These are phyloP conservation scores for Megaleporinus macrocephalus DNA, from an alignment of 2,113 vertebrate species.

Conservation along the genomic window DNA sequence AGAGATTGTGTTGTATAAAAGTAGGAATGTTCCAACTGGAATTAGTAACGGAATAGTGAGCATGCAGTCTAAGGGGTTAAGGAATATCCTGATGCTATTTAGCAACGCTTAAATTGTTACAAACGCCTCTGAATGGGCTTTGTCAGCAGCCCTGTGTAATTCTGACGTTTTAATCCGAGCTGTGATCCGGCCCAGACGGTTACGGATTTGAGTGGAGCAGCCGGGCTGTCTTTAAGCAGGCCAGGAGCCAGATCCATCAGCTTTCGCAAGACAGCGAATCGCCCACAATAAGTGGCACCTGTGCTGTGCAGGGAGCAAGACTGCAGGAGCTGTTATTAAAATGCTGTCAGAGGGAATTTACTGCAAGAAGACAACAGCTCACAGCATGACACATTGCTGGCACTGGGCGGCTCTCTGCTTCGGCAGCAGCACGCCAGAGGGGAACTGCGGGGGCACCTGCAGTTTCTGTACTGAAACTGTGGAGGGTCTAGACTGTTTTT, in stretches of 20 bases:
- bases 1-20: no score
- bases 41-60: not conserved
- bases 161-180: conserved; percentile 33
- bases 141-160: not conserved
- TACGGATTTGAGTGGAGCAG: conserved; percentile 35
- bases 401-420: not conserved
- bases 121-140: not conserved
- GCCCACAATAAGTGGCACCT: conserved; percentile 48
- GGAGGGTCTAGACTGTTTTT: no score
- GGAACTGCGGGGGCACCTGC: not conserved
- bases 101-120: not conserved
- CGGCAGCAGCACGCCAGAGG: not conserved
- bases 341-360: conserved; percentile 53
- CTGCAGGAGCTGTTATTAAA: conserved; percentile 49
- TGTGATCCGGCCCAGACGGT: conserved; percentile 39
- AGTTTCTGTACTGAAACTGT: not conserved
- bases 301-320: conserved; percentile 28
- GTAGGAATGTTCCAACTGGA: no score
- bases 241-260: conserved; percentile 39
- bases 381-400: conserved; percentile 33
- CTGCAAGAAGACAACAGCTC: conserved; percentile 15
- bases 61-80: not conserved
- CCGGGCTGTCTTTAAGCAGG: conserved; percentile 30
- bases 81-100: not conserved
- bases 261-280: conserved; percentile 27